Evolutionary conservation across 2,113 vertebrate species (phyloP).

Genomic region (Dermatemys mawii): DNA sequence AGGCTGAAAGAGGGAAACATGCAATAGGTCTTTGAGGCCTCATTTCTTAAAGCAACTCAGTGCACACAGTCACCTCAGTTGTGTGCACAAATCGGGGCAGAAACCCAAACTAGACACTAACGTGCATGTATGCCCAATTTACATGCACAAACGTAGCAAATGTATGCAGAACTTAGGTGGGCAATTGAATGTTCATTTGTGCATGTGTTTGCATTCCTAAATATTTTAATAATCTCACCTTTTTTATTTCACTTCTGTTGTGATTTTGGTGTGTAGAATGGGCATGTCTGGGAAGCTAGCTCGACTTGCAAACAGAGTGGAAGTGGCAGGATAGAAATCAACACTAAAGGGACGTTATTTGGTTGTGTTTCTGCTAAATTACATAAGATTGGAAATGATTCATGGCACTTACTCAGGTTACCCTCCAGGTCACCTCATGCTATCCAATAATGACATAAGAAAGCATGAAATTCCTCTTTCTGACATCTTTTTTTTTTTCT

Average conservation of each 20-base stretch:
- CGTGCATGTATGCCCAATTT: not conserved
- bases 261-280: not conserved
- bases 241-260: not conserved
- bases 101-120: not conserved
- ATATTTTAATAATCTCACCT: not conserved
- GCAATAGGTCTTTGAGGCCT: not conserved
- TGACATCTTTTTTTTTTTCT: not conserved
- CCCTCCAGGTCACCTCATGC: not conserved
- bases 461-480: constrained; percentile 36
- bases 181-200: constrained; percentile 1
- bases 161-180: not conserved
- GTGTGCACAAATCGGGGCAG: not conserved
- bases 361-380: not conserved
- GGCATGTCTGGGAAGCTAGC: not conserved
- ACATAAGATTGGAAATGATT: not conserved
- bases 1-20: constrained; percentile 18
- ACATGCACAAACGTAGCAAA: not conserved
- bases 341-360: not conserved
- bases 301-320: not conserved
- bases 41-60: fast-evolving
- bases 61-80: fast-evolving
- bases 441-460: not conserved
- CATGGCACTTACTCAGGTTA: not conserved
- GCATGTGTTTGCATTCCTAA: not conserved
- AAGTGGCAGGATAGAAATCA: not conserved